These are phyloP conservation scores for Blera fallax DNA, from an alignment of 2,888 invertebrate species.

Conservation along the genomic window DNA sequence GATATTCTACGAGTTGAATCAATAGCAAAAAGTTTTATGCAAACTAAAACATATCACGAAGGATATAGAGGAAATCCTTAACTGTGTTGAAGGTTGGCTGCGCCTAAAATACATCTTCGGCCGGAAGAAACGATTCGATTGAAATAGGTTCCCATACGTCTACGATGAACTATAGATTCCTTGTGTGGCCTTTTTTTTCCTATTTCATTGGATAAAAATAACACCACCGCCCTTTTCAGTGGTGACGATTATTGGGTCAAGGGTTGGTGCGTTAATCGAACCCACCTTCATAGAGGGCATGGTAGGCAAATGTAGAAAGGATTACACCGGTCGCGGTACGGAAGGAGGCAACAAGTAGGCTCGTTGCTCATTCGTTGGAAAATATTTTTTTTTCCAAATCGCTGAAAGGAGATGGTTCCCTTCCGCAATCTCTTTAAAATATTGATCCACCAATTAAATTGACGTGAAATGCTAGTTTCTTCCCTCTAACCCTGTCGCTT, in stretches of 20 bases:
- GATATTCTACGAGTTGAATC: constrained; percentile 4
- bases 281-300: constrained; percentile 4
- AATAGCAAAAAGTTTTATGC: constrained; percentile 29
- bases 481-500: neutral
- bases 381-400: constrained; percentile 27
- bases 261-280: constrained; percentile 46
- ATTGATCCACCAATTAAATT: constrained; percentile 48
- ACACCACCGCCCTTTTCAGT: constrained; percentile 18
- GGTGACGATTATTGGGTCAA: constrained; percentile 40
- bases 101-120: constrained; percentile 37
- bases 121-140: constrained; percentile 28
- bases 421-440: constrained; percentile 35
- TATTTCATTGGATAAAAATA: constrained; percentile 55
- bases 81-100: constrained; percentile 29
- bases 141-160: constrained; percentile 16
- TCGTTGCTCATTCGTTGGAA: constrained; percentile 36
- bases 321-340: constrained; percentile 5
- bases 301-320: neutral
- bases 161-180: neutral
- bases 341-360: constrained; percentile 10
- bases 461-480: constrained; percentile 7
- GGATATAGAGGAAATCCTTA: constrained; percentile 6
- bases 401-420: neutral
- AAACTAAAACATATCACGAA: constrained; percentile 26
- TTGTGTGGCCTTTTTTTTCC: neutral